Evolutionary conservation across 2,888 invertebrate genomes (phyloP).

Genomic region (Caenorhabditis zanzibari): DNA sequence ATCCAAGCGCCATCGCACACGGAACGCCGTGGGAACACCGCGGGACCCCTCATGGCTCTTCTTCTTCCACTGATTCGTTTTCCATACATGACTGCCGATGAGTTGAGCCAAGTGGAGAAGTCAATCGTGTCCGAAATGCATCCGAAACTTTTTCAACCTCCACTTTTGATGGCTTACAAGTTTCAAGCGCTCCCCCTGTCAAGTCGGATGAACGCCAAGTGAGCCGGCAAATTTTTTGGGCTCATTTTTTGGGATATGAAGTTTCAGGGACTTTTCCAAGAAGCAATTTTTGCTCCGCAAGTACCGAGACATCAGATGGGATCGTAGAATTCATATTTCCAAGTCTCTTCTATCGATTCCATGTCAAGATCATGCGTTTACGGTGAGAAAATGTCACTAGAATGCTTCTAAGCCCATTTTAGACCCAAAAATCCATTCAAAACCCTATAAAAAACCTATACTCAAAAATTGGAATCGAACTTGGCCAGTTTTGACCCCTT

Average conservation of each 20-base stretch:
- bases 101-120: constrained; percentile 90
- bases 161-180: constrained; percentile 84
- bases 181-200: constrained; percentile 84
- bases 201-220: constrained; percentile 80
- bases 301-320: constrained; percentile 85
- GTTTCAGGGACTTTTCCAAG: constrained; percentile 82
- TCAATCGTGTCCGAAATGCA: constrained; percentile 87
- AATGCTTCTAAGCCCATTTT: too few species aligned
- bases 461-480: neutral
- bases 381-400: constrained; percentile 51
- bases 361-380: constrained; percentile 73
- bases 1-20: constrained; percentile 82
- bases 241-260: neutral
- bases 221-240: neutral
- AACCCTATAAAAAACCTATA: neutral
- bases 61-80: constrained; percentile 85
- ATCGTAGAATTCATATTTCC: constrained; percentile 83
- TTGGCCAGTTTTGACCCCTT: too few species aligned
- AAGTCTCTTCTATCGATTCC: constrained; percentile 66
- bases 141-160: constrained; percentile 83
- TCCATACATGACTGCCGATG: constrained; percentile 95
- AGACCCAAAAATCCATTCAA: neutral
- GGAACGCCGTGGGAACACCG: constrained; percentile 80
- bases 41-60: constrained; percentile 75
- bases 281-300: constrained; percentile 84